Percentiles rank a stretch among this genome's conserved stretches.
Evolutionary conservation across 2,888 invertebrate species (phyloP).

Genomic region (Tricholauxania praeusta): DNA sequence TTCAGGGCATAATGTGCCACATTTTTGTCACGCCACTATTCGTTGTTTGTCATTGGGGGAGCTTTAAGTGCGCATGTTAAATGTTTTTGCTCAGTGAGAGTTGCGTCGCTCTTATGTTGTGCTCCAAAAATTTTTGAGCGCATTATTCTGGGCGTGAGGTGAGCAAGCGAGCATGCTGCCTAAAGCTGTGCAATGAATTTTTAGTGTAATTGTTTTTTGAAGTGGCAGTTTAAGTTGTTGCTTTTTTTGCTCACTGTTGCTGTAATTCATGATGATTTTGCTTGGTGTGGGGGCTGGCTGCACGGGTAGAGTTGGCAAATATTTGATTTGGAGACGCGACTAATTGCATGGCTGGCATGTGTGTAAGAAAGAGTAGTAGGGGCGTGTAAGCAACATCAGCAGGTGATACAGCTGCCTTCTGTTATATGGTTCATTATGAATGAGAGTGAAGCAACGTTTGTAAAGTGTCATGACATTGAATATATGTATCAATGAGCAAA

Average conservation of each 20-base stretch:
- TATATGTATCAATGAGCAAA: slow-evolving; percentile 53
- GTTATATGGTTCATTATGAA: slow-evolving; percentile 28
- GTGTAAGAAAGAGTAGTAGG: slow-evolving; percentile 4
- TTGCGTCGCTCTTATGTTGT: slow-evolving; percentile 9
- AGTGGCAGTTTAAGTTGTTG: slow-evolving; percentile 38
- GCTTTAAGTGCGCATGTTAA: slow-evolving; percentile 56
- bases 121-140: slow-evolving; percentile 20
- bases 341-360: slow-evolving; percentile 30
- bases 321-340: slow-evolving; percentile 44
- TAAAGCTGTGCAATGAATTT: slow-evolving; percentile 33
- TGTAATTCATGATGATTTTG: slow-evolving; percentile 17
- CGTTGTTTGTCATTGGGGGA: slow-evolving; percentile 55
- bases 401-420: slow-evolving; percentile 23
- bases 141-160: slow-evolving; percentile 19
- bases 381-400: slow-evolving; percentile 1
- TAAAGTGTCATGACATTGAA: slow-evolving; percentile 50
- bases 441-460: slow-evolving; percentile 4
- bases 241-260: slow-evolving; percentile 17
- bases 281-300: slow-evolving; percentile 25
- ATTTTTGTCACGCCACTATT: slow-evolving; percentile 51
- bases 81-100: slow-evolving; percentile 41
- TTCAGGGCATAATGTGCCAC: not conserved
- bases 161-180: slow-evolving; percentile 16
- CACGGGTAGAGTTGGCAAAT: slow-evolving; percentile 18
- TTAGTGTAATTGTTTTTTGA: slow-evolving; percentile 34